A percentile compares a stretch with the other conserved stretches of the same genome.
Conservation (phyloP, 2,113 vertebrate genomes). For the Sinocyclocheilus anshuiensis region DNA sequence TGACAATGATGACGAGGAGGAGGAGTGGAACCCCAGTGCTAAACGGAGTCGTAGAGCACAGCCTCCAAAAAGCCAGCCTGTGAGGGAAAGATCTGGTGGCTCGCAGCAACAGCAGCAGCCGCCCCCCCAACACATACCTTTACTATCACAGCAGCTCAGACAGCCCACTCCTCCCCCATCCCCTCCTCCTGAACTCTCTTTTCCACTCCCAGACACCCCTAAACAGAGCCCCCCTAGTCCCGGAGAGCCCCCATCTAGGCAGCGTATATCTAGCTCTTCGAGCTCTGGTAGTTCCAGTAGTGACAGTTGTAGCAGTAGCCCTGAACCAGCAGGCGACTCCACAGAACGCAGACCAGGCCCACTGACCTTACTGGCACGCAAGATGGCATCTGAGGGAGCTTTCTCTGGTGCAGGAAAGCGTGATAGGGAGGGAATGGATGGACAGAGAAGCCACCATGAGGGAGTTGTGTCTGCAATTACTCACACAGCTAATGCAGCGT, state of each 20-base stretch:
- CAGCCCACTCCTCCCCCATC: slow-evolving; percentile 79
- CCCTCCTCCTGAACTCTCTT: slow-evolving; percentile 77
- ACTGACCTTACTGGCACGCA: slow-evolving; percentile 74
- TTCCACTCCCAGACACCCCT: slow-evolving; percentile 78
- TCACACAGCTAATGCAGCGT: slow-evolving; percentile 67
- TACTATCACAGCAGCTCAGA: slow-evolving; percentile 74
- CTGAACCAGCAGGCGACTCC: slow-evolving; percentile 72
- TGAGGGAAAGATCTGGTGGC: slow-evolving; percentile 72
- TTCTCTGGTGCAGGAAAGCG: slow-evolving; percentile 71
- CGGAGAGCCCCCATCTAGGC: slow-evolving; percentile 67
- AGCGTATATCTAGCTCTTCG: slow-evolving; percentile 70
- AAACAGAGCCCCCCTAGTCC: slow-evolving; percentile 80
- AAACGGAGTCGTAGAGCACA: slow-evolving; percentile 65
- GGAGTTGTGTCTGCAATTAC: slow-evolving; percentile 66
- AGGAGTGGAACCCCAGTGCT: slow-evolving; percentile 69
- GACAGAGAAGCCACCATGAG: slow-evolving; percentile 61
- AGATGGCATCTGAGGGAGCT: slow-evolving; percentile 77
- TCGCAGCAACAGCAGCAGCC: slow-evolving; percentile 69
- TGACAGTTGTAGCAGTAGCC: slow-evolving; percentile 77
- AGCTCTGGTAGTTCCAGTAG: slow-evolving; percentile 79
- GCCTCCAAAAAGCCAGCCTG: slow-evolving; percentile 62
- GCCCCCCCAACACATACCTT: slow-evolving; percentile 73
- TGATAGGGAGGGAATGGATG: slow-evolving; percentile 64
- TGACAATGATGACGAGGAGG: slow-evolving; percentile 72
- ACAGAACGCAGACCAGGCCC: slow-evolving; percentile 75